Base-by-base conservation (phyloP, 2,113 vertebrate genomes). In the Stigmatopora nigra region DNA sequence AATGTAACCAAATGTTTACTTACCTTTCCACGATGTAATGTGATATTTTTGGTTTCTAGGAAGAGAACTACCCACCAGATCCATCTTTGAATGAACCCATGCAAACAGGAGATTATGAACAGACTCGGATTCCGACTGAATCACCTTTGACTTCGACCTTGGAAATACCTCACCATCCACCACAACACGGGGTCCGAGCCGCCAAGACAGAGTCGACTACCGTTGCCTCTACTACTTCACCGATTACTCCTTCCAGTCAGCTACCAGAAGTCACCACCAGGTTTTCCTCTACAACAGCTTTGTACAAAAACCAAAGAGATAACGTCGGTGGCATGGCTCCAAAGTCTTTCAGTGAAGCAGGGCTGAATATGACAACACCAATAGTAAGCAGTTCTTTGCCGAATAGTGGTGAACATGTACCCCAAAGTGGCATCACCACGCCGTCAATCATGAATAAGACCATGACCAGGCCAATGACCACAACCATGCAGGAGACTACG, bases 21-120 rank as follows among this genome's bases (percentile, higher is more conserved):
- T n/a, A n/a, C n/a, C n/a, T 52, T 19, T 19, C 7, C 4, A 22
- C 51, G 3, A 53, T 14, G 12, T 10, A 12, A 12, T 53, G 5
- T 12, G 17, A 20, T 44, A 56, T 57, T 46, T 31, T 31, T 31
- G 3, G n/a, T n/a, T 62, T 35, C 56, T 61, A 79, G 67, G 67
- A 90, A 88, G 79, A 44, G 20, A 65, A 72, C 19, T 72, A 80
- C 63, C 63, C 73, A 20, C 78, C 78, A 0, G 70, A 86, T 8
- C 46, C 49, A 11, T 71, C 80, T 36, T 82, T 67, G 77, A 79
- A 81, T 17, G 71, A 67, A 66, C 68, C 79, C 0, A 67, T 66
- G 31, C 70, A 70, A 61, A 76, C 71, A 0, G 68, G 82, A 15
- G 74, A 71, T n/a, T 63, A 73, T 0, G 22, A 68, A 52, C 62